Evolutionary conservation across 1,140 invertebrate genomes (phyloP).

Genomic region (Portunus trituberculatus): DNA sequence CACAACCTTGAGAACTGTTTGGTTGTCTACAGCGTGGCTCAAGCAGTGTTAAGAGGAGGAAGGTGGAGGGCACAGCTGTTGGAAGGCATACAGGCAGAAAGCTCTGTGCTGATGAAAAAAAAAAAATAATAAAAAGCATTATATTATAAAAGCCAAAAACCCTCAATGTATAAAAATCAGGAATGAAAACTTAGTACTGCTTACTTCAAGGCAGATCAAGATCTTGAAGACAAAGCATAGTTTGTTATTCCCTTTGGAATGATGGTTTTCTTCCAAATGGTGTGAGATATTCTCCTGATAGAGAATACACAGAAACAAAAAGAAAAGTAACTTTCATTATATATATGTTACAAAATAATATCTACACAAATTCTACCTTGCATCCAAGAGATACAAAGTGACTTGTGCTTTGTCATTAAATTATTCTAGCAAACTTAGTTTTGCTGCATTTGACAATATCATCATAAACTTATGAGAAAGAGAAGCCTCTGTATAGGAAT

Average conservation of each 20-base stretch:
- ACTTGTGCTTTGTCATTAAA: conserved; percentile 60
- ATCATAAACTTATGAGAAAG: conserved; percentile 54
- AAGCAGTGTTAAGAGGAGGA: conserved; percentile 62
- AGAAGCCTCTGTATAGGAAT: conserved; percentile 53
- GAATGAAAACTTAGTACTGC: not conserved
- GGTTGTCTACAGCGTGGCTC: conserved; percentile 55
- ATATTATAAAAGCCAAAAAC: conserved; percentile 1
- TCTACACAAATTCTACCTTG: conserved; percentile 66
- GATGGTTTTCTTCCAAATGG: conserved; percentile 66
- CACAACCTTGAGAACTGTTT: conserved; percentile 72
- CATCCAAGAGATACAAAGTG: conserved; percentile 64
- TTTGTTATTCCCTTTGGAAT: not conserved
- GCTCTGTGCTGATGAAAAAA: conserved; percentile 9
- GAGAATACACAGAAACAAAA: not conserved
- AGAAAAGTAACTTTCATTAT: not conserved
- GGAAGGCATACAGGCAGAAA: conserved; percentile 47
- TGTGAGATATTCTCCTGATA: conserved; percentile 53
- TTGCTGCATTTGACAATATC: conserved; percentile 62
- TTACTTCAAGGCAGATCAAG: not conserved
- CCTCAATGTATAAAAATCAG: not conserved
- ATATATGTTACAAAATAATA: conserved; percentile 40
- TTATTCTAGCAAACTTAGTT: conserved; percentile 34
- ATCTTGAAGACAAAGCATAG: not conserved
- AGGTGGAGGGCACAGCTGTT: conserved; percentile 54
- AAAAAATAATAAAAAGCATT: not conserved